Evolutionary conservation across 2,113 vertebrate species (phyloP), one percentile per base, ranked within the genome.

Genomic region (Epinephelus moara): DNA sequence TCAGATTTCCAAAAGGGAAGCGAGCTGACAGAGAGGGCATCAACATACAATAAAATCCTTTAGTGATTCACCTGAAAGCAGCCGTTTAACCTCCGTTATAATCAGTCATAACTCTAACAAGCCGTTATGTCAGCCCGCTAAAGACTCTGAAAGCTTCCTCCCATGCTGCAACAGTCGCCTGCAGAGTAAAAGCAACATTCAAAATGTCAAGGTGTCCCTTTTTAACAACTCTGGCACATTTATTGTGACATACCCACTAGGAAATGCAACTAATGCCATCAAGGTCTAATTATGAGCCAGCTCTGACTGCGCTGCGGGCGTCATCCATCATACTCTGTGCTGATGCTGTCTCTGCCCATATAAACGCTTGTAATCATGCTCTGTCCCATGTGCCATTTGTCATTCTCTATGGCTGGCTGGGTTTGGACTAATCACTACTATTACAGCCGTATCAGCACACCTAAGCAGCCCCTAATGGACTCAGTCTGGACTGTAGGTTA

Each of bases 301-400:
- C 80, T 82, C 89, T 73, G 81, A 89, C 89, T 87, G 85, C 3
- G 80, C 85, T 88, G 23, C 55, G 13, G 83, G 86, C 83, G 1
- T 82, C 89, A 93, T 92, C 89, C 86, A 87, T 93, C 91, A 89
- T 62, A 68, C 63, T 90, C 90, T 70, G 53, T 52, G 77, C 87
- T 92, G 88, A 86, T 91, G 85, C 88, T 84, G 89, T 91, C 86
- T 90, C 73, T 89, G 85, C 81, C 85, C 86, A 70, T 86, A 78
- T 70, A 78, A 90, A 87, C 23, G 71, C 82, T 85, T 59, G 85
- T 82, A 89, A 92, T 92, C 83, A 86, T 18, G 80, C 75, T 90
- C 79, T 77, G 86, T 89, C 90, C 84, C 86, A 80, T 75, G 50
- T 87, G 90, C 88, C 82, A 93, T 93, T 94, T 92, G 91, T 93